A percentile compares a stretch with the other conserved stretches of the same genome.
Conservation (phyloP, 2,113 vertebrate genomes). For the Psammodynastes pulverulentus region DNA sequence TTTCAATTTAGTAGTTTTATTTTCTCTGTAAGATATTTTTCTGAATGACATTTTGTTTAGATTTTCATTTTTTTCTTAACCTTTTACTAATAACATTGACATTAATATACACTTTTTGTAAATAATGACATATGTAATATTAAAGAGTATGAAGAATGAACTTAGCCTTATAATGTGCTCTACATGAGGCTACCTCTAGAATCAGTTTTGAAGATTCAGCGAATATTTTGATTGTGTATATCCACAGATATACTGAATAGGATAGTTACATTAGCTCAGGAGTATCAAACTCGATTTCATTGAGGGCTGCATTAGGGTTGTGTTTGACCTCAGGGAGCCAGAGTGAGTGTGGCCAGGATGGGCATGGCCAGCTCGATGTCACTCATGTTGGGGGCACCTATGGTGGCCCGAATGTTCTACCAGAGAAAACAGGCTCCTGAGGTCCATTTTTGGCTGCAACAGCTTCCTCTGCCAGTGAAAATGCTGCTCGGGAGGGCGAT, state of each 20-base stretch:
- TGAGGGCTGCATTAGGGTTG: too few relatives aligned
- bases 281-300: too few relatives aligned
- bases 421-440: too few relatives aligned
- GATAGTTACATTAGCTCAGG: neutral
- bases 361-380: too few relatives aligned
- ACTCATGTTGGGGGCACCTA: too few relatives aligned
- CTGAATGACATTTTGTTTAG: neutral
- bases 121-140: neutral
- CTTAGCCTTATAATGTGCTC: neutral
- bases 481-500: too few relatives aligned
- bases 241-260: neutral
- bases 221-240: neutral
- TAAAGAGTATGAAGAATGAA: conserved; percentile 1
- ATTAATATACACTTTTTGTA: neutral
- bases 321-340: too few relatives aligned
- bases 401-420: too few relatives aligned
- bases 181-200: neutral
- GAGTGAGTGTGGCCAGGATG: too few relatives aligned
- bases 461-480: too few relatives aligned
- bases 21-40: neutral
- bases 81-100: conserved; percentile 14
- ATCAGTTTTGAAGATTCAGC: neutral
- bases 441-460: too few relatives aligned
- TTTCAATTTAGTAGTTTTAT: neutral
- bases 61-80: neutral